Base-by-base conservation (phyloP, 92 coral and sea anemone genomes). In the Parazoanthus atlanticus region DNA sequence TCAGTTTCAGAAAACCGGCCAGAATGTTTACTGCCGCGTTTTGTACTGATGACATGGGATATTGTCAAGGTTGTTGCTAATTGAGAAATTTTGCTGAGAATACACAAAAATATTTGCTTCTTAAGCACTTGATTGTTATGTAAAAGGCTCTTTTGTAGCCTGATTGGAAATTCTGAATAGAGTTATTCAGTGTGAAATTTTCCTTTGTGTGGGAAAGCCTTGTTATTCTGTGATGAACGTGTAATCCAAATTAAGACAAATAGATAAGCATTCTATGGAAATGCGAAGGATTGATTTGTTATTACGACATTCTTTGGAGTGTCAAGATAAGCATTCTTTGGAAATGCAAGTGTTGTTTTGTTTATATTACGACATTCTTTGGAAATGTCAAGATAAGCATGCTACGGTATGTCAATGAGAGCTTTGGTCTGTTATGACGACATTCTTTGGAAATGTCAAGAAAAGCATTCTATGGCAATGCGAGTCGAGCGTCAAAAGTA, bases 1-100 rank as follows among this genome's bases (percentile, higher is more conserved):
- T 74, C 33, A 40, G 67, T 46, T 86, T 78, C 74, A 66, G 40
- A 46, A 65, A 46, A 49, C 82, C 82, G 16, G 82, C 64, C 73
- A 43, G 82, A 47, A 46, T 46, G 61, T 54, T 15, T 52, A 49
- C 33, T 46, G 80, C 74, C 52, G 89, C 49, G 47, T 74, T 86
- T 74, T 86, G 89, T 76, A 86, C 89, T 33, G 78, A 80, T 3
- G 75, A 46, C 58, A 46, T 38, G 46, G 64, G 89, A 52, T 49
- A 32, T 49, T 86, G 83, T 47, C 71, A 80, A 81, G 83, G 75
- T 73, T 76, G 83, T 80, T 72, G 56, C 89, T 71, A 17, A 76
- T 80, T 33, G 77, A 84, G 58, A 47, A 70, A 43, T 85, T 34
- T 58, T 70, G 80, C 66, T 85, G 25, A 71, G 73, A 82, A 67